Conservation (phyloP, 2,113 vertebrate genomes). For the Ptilorrhoa leucosticta region DNA sequence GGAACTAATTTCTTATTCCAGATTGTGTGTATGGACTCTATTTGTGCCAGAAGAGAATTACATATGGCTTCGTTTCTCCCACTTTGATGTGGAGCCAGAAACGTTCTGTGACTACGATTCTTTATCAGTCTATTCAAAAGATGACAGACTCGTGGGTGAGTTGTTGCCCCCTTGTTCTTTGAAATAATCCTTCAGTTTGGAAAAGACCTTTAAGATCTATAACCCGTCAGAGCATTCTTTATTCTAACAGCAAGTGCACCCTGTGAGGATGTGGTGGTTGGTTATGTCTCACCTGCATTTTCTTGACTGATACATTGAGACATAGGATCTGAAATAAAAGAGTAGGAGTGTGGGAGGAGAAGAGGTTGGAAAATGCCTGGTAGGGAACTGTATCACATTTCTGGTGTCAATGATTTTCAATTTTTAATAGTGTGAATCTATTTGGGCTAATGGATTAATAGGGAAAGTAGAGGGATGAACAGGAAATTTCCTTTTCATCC, state of each 20-base stretch:
- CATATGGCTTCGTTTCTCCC: conserved; percentile 71
- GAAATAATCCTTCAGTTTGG: neutral
- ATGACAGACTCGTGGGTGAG: conserved; percentile 74
- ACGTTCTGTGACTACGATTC: conserved; percentile 71
- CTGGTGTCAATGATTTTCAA: neutral
- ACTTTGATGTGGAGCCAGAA: conserved; percentile 76
- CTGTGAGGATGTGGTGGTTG: neutral
- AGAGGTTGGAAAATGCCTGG: neutral
- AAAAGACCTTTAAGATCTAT: neutral
- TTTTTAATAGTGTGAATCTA: neutral
- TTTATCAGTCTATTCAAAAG: conserved; percentile 69
- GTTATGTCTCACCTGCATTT: neutral
- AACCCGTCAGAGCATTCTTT: neutral
- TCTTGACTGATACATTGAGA: neutral
- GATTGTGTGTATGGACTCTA: conserved; percentile 78
- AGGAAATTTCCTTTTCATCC: neutral
- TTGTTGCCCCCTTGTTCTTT: neutral
- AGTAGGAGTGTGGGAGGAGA: neutral
- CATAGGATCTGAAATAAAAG: neutral
- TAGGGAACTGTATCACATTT: neutral
- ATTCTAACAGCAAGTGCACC: neutral
- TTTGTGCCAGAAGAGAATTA: conserved; percentile 56
- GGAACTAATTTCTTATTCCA: conserved; percentile 37
- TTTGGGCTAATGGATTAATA: neutral
- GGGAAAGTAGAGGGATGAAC: neutral